Conservation (phyloP, 2,113 vertebrate species). For the human region GRCh38 chr9:91824001-91824500, state of each 20-base stretch:
- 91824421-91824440: not conserved
- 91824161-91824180: not conserved
- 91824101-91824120: not conserved
- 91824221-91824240: not conserved
- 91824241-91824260: not conserved
- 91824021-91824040: not conserved
- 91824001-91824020: not conserved
- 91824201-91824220: not conserved
- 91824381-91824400: rapidly evolving
- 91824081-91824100: not conserved
- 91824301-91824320: not conserved
- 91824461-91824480: not conserved
- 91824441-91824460: rapidly evolving
- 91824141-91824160: not conserved
- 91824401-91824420: not conserved
- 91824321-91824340: not conserved
- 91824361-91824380: rapidly evolving
- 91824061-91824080: not conserved
- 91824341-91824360: not conserved
- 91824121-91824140: not conserved
- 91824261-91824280: not conserved
- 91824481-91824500: not conserved
- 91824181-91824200: not conserved
- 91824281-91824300: not conserved
- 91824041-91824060: not conserved